Percentiles rank a stretch among this genome's conserved stretches.
Conservation (phyloP, 2,888 invertebrate genomes). For the Rhagophthalmus giganteus region DNA sequence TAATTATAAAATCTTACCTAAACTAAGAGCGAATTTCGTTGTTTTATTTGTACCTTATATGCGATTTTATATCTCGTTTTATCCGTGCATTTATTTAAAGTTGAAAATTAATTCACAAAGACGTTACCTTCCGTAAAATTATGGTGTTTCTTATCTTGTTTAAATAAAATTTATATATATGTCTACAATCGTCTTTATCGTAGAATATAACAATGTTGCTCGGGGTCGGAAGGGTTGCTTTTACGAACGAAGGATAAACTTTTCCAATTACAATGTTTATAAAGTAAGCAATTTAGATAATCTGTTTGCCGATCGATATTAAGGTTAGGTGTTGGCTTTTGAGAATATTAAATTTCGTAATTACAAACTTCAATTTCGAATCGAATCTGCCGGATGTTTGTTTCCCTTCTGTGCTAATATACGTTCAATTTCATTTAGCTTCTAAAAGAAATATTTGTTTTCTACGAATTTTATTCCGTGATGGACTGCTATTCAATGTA, state of each 20-base stretch:
- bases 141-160: slow-evolving; percentile 15
- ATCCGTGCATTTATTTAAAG: neutral
- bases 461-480: slow-evolving; percentile 12
- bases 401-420: slow-evolving; percentile 37
- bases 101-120: neutral
- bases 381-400: slow-evolving; percentile 43
- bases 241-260: slow-evolving; percentile 42
- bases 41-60: too few species aligned
- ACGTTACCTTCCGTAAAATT: too few species aligned
- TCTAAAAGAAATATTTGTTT: slow-evolving; percentile 26
- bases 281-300: slow-evolving; percentile 53
- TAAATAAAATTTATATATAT: slow-evolving; percentile 30
- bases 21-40: too few species aligned
- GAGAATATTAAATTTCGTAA: slow-evolving; percentile 46
- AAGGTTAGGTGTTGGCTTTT: slow-evolving; percentile 46
- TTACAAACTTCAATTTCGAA: slow-evolving; percentile 44
- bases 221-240: slow-evolving; percentile 35
- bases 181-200: slow-evolving; percentile 35
- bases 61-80: neutral
- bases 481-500: slow-evolving; percentile 9
- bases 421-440: slow-evolving; percentile 29
- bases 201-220: slow-evolving; percentile 29
- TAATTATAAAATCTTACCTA: too few species aligned
- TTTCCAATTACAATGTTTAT: slow-evolving; percentile 53
- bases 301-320: slow-evolving; percentile 50